Conservation (phyloP, 2,888 invertebrate genomes). For the Acleris holmiana region DNA sequence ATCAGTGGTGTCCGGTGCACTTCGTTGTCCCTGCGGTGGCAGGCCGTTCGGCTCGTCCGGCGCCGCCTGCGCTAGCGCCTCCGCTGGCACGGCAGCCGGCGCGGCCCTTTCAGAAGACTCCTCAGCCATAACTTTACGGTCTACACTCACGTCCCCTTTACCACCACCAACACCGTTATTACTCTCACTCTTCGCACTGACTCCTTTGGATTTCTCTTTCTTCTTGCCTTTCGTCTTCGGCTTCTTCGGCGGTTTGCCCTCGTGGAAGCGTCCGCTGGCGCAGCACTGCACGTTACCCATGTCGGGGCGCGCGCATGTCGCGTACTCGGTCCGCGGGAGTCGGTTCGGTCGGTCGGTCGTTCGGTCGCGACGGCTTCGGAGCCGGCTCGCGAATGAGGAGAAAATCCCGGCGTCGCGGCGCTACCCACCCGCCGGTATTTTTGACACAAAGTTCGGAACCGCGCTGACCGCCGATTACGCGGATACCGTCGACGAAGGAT, state of each 20-base stretch:
- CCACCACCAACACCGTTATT: conserved; percentile 70
- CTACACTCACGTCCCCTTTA: conserved; percentile 63
- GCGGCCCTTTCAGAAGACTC: conserved; percentile 65
- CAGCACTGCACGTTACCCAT: conserved; percentile 85
- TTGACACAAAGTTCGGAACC: conserved; percentile 72
- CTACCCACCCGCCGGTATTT: conserved; percentile 78
- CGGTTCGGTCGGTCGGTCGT: conserved; percentile 81
- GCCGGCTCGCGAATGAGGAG: conserved; percentile 75
- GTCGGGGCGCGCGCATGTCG: conserved; percentile 79
- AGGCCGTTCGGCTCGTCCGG: conserved; percentile 46
- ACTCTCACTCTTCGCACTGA: conserved; percentile 55
- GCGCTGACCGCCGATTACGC: conserved; percentile 81
- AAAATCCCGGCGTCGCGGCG: conserved; percentile 64
- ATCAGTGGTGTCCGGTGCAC: conserved; percentile 48
- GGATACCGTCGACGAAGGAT: conserved; percentile 82
- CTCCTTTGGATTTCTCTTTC: conserved; percentile 46
- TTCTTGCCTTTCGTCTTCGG: conserved; percentile 62
- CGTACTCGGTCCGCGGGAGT: conserved; percentile 75
- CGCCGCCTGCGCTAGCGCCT: conserved; percentile 54
- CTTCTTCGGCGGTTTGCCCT: conserved; percentile 70
- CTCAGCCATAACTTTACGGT: conserved; percentile 71
- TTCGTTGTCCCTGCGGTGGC: conserved; percentile 43
- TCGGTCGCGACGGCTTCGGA: conserved; percentile 83
- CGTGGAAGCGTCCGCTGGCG: conserved; percentile 76
- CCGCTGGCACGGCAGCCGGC: conserved; percentile 55